A percentile compares a stretch with the other conserved stretches of the same genome.
phyloP scores from a whole-genome alignment of 2,113 vertebrate genomes.

The Scatophagus argus region DNA sequence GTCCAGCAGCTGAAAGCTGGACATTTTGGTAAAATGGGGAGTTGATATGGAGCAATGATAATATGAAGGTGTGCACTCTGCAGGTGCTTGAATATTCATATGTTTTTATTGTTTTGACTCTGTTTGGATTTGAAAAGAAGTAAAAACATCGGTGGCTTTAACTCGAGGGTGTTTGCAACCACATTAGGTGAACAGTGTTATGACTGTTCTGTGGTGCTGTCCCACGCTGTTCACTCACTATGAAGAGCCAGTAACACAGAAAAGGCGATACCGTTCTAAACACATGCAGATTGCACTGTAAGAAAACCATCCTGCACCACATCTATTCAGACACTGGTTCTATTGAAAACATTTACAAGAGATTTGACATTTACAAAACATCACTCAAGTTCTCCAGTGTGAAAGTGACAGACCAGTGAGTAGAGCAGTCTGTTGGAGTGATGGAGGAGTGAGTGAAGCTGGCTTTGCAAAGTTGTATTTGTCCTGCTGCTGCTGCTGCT shows the following conservation, averaged over 20 bases:
- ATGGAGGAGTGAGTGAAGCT: background rate
- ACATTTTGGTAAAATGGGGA: background rate
- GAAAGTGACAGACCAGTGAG: background rate
- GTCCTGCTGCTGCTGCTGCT: constrained; percentile 21
- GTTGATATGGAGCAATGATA: background rate
- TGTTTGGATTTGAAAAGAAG: background rate
- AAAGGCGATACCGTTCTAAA: background rate
- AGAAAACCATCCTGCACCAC: background rate
- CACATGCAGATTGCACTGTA: background rate
- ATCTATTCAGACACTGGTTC: background rate
- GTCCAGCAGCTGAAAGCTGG: background rate
- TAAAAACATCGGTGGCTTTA: constrained; percentile 1
- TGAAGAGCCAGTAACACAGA: constrained; percentile 21
- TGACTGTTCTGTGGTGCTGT: too few species aligned
- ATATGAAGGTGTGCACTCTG: background rate
- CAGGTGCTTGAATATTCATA: background rate
- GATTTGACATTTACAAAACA: too few species aligned
- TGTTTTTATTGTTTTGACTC: background rate
- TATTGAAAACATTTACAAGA: background rate
- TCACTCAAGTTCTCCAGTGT: too few species aligned
- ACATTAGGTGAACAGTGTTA: background rate
- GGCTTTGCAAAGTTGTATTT: constrained; percentile 29
- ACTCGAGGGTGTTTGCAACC: background rate
- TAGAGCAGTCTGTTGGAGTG: background rate
- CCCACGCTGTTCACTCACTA: background rate